These are phyloP conservation scores for Sphaeridia pumilis DNA, from an alignment of 2,888 invertebrate species.

Conservation along the genomic window DNA sequence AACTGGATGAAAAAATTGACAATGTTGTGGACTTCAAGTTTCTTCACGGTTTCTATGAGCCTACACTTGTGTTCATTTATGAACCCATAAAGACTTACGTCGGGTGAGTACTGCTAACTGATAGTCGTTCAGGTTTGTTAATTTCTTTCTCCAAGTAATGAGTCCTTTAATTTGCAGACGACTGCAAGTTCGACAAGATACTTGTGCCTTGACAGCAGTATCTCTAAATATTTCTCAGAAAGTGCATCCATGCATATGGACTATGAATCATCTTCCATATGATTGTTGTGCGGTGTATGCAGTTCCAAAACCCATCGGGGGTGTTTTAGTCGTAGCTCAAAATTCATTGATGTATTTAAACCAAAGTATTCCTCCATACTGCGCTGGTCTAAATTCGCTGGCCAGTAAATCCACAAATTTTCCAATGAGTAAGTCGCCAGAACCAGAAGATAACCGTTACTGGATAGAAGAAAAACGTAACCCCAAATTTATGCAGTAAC, in stretches of 20 bases:
- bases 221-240: conserved; percentile 89
- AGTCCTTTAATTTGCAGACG: conserved; percentile 47
- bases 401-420: conserved; percentile 77
- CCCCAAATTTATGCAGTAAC: no score
- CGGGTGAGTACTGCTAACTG: conserved; percentile 52
- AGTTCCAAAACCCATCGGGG: conserved; percentile 85
- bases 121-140: not conserved
- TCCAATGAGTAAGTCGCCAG: conserved; percentile 46
- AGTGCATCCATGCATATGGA: conserved; percentile 98
- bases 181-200: conserved; percentile 85
- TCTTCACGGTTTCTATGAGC: conserved; percentile 96
- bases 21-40: conserved; percentile 96
- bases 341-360: conserved; percentile 94
- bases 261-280: conserved; percentile 80
- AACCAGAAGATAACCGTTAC: no score
- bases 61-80: conserved; percentile 85
- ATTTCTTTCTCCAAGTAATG: no score
- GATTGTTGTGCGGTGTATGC: conserved; percentile 77
- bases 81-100: conserved; percentile 95
- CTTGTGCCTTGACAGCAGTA: conserved; percentile 92
- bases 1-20: conserved; percentile 88
- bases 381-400: conserved; percentile 85
- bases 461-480: no score
- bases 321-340: conserved; percentile 84
- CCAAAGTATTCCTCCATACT: conserved; percentile 91